These are phyloP conservation scores for Fratercula arctica DNA, from an alignment of 2,797 vertebrate genomes.

Conservation along the genomic window DNA sequence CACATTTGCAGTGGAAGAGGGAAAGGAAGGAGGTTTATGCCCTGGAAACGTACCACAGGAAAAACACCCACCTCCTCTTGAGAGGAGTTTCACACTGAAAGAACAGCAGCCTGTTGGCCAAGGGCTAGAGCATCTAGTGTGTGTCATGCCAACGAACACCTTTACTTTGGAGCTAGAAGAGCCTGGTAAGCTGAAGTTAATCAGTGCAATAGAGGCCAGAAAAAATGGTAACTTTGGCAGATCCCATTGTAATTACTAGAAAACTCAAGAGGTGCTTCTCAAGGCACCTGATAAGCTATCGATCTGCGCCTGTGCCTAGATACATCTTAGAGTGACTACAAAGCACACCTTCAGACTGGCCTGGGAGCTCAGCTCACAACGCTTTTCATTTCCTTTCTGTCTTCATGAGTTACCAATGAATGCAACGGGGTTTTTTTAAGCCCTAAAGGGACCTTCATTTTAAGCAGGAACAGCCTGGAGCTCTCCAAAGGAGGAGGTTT, in stretches of 20 bases:
- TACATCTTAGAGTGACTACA: neutral
- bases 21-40: neutral
- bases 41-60: neutral
- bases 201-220: neutral
- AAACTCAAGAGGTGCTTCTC: neutral
- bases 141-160: neutral
- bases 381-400: neutral
- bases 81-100: neutral
- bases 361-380: neutral
- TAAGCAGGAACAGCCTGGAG: neutral
- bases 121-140: fast-evolving
- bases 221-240: neutral
- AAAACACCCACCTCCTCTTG: neutral
- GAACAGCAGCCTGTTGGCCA: neutral
- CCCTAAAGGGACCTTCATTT: neutral
- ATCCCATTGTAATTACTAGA: neutral
- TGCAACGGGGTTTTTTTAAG: neutral
- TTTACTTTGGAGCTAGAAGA: neutral
- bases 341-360: neutral
- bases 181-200: neutral
- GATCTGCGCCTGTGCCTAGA: neutral
- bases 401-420: neutral
- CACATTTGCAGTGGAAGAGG: neutral
- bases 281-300: neutral
- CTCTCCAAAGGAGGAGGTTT: neutral